Base-by-base conservation (phyloP, 2,888 invertebrate species). In the Cenopis cana region DNA sequence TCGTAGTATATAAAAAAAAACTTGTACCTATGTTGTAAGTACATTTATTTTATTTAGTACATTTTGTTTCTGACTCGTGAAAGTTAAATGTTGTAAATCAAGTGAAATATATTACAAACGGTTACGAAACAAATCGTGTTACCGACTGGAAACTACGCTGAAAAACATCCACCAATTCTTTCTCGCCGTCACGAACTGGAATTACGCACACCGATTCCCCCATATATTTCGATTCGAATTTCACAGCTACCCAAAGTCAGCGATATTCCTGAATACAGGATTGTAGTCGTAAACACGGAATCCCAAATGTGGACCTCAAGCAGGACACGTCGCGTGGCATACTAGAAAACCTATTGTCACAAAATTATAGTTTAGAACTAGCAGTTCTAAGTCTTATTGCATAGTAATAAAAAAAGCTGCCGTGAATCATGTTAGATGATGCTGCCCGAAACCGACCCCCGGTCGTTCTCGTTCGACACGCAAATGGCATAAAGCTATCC, bases 401-500 rank as follows among this genome's bases (percentile, higher is more conserved):
- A 20, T 52, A 54, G 52, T 49, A 61, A 71, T 55, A 71, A 38
- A 41, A 33, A 36, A n/a, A 20, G n/a, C 20, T 41, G 52, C 14
- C 14, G 20, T 57, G 41, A 38, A 49, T 55, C 56, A 76, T 72
- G 72, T 71, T 74, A 74, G 74, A 75, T 76, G 78, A 76, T 78
- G 79, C 75, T 41, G 70, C 61, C 74, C 75, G 73, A 69, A 69
- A 67, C 69, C 73, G 76, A 80, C 76, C 79, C 82, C 79, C 78
- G 79, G 78, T 66, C 72, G 66, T 69, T 75, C 76, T 72, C 75
- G n/a, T n/a, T n/a, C 76, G 74, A 78, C 81, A 79, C 78, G 78
- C 76, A 76, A 77, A 70, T 68, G 77, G 79, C 81, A 78, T 83
- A 84, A 85, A 82, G 76, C 74, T 77, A 79, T 79, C 75, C 76